A percentile compares a stretch with the other conserved stretches of the same genome.
Conservation (phyloP, 37 sponge, comb jelly and placozoan species). For the Bolinopsis microptera region DNA sequence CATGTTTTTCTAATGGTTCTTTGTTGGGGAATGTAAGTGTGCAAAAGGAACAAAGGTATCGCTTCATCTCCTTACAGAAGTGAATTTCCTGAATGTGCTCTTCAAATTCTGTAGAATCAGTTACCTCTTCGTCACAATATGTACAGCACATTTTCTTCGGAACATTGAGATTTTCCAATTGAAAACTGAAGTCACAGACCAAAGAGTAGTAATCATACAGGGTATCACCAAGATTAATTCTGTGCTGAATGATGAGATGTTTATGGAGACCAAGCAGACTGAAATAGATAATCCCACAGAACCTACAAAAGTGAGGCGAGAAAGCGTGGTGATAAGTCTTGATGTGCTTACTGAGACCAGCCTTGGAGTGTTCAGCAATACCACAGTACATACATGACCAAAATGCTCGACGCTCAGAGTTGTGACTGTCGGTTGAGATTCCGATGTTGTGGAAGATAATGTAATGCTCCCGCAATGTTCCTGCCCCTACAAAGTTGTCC, state of each 20-base stretch:
- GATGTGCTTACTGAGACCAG: conserved; percentile 24
- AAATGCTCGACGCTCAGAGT: not conserved
- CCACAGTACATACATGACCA: conserved; percentile 61
- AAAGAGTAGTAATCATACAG: conserved; percentile 54
- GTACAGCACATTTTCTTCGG: conserved; percentile 17
- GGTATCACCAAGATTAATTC: not conserved
- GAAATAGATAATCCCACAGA: conserved; percentile 39
- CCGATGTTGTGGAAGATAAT: not conserved
- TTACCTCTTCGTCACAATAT: conserved; percentile 41
- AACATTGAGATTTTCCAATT: not conserved
- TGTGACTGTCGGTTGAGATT: not conserved
- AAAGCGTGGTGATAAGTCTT: not conserved
- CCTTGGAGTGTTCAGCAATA: conserved; percentile 10
- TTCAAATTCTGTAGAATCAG: not conserved
- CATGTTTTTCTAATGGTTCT: conserved; percentile 48
- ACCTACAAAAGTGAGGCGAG: conserved; percentile 61
- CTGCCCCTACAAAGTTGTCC: conserved; percentile 15
- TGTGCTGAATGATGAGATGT: conserved; percentile 29
- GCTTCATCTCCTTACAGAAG: not conserved
- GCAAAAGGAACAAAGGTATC: conserved; percentile 17
- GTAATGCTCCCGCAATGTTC: conserved; percentile 10
- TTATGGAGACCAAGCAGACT: not conserved
- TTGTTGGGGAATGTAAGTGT: not conserved
- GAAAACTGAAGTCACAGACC: conserved; percentile 16
- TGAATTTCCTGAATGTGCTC: not conserved